A percentile compares a stretch with the other conserved stretches of the same genome.
phyloP scores from a whole-genome alignment of 2,113 vertebrate species.

The Mormoops blainvillei region DNA sequence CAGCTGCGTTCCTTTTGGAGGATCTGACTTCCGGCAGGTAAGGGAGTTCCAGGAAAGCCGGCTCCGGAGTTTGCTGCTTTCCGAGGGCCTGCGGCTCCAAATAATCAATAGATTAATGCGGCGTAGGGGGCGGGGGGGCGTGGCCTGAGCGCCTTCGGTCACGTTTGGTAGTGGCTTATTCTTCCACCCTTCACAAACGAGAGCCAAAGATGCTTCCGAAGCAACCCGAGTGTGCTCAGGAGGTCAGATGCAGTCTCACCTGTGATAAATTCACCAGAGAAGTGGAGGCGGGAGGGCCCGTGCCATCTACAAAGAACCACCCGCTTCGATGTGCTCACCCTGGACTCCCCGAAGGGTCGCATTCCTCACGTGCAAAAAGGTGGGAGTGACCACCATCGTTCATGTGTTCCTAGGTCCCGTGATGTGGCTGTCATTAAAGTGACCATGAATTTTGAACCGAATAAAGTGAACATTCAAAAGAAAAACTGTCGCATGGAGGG shows the following conservation, averaged over 20 bases:
- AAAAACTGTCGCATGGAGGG: conserved; percentile 83
- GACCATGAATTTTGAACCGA: conserved; percentile 88
- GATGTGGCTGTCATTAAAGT: conserved; percentile 92
- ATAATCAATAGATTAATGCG: background rate
- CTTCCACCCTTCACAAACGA: background rate
- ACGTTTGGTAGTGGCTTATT: background rate
- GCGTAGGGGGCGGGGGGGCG: accelerated
- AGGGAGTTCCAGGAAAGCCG: background rate
- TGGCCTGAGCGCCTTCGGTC: background rate
- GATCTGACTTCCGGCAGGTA: background rate
- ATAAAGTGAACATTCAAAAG: conserved; percentile 93
- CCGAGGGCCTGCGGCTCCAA: background rate
- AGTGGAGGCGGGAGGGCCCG: background rate
- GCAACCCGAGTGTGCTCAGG: background rate
- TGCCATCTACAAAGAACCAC: background rate
- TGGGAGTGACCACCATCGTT: background rate
- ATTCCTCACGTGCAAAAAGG: background rate
- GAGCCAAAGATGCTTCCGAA: background rate
- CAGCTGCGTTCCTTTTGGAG: background rate
- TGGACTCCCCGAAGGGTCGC: background rate
- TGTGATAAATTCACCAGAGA: background rate
- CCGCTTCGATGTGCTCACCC: accelerated
- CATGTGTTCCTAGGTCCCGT: conserved; percentile 86
- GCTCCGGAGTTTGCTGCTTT: background rate
- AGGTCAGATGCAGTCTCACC: background rate